These are phyloP conservation scores for Apamea monoglypha DNA, from an alignment of 2,888 invertebrate genomes.

Conservation along the genomic window DNA sequence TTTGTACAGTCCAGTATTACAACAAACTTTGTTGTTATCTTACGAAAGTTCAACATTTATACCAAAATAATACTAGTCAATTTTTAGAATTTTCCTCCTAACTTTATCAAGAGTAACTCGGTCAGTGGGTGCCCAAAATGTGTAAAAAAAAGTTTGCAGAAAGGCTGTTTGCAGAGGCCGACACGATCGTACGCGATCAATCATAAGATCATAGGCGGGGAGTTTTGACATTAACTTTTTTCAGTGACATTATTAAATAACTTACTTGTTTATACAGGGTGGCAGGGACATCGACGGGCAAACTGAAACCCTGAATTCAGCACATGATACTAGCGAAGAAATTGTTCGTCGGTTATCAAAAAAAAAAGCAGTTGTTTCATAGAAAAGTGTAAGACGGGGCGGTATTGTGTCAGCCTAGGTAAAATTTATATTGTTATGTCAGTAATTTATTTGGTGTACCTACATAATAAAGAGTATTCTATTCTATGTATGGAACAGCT, in stretches of 20 bases:
- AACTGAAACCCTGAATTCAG: neutral
- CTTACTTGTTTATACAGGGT: conserved; percentile 5
- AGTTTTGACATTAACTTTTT: conserved; percentile 36
- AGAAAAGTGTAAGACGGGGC: too few species aligned
- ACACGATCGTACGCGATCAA: conserved; percentile 28
- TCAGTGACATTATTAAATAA: conserved; percentile 7
- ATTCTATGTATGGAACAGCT: too few species aligned
- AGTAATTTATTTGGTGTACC: too few species aligned
- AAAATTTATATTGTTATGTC: too few species aligned
- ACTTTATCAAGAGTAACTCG: conserved; percentile 28
- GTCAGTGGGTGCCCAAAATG: conserved; percentile 20
- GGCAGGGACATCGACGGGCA: neutral
- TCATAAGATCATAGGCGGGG: conserved; percentile 30
- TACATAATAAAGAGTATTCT: too few species aligned
- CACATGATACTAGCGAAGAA: neutral
- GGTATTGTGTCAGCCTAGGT: too few species aligned
- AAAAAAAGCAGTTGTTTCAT: too few species aligned
- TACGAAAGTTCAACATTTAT: conserved; percentile 7
- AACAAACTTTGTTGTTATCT: neutral
- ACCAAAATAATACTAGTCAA: conserved; percentile 1
- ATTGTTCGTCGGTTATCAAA: too few species aligned
- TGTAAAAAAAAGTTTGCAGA: conserved; percentile 28
- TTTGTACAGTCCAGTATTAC: neutral
- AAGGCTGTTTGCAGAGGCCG: conserved; percentile 1
- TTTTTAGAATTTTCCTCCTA: conserved; percentile 3